phyloP scores from a whole-genome alignment of 1,140 invertebrate genomes.

The Anastatus disparis region DNA sequence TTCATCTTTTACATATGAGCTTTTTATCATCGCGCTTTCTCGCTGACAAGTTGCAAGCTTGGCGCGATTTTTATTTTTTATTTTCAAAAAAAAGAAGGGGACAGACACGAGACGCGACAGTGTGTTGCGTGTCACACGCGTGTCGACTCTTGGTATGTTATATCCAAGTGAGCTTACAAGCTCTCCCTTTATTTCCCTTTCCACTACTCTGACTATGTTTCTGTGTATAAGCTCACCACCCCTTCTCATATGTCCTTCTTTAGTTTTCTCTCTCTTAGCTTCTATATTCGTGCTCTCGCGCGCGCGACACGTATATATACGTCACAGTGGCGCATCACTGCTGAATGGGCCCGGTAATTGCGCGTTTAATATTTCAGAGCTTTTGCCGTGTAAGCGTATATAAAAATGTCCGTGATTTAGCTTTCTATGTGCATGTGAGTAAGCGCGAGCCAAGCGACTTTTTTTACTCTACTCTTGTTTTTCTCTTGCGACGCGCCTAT shows the following conservation, averaged over 20 bases:
- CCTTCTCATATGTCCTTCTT: constrained; percentile 6
- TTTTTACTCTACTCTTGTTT: constrained; percentile 45
- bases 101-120: background rate
- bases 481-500: constrained; percentile 28
- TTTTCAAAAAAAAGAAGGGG: background rate
- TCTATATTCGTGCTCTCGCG: too few species aligned
- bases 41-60: constrained; percentile 35
- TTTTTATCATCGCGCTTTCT: constrained; percentile 63
- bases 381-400: constrained; percentile 61
- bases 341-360: constrained; percentile 66
- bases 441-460: constrained; percentile 40
- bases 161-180: too few species aligned
- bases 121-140: constrained; percentile 47
- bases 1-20: constrained; percentile 63
- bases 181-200: constrained; percentile 40
- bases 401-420: constrained; percentile 60
- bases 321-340: constrained; percentile 60
- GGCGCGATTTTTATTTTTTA: too few species aligned
- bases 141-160: background rate
- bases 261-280: constrained; percentile 21
- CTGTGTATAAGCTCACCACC: too few species aligned
- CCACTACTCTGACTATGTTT: background rate
- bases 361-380: constrained; percentile 67
- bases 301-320: constrained; percentile 44
- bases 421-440: constrained; percentile 39